Base-by-base conservation (phyloP, 2,113 vertebrate species). In the Fulica atra region DNA sequence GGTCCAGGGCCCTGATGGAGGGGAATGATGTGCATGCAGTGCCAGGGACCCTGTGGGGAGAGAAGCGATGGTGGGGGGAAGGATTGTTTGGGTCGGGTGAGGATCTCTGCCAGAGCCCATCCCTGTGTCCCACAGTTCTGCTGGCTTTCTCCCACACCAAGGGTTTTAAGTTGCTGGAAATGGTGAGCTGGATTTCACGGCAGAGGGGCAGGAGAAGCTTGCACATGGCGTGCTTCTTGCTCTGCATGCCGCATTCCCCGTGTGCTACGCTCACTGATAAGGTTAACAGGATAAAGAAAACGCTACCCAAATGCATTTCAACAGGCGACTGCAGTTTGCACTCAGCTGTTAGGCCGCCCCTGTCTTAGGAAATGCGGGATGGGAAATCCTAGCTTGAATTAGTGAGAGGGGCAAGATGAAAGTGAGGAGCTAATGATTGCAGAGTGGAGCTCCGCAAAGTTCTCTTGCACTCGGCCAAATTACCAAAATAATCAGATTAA, bases 401-500 rank as follows among this genome's bases (percentile, higher is more conserved):
- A 69, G 36, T 0, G 0, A 73, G 82, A 94, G 36, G 57, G 16
- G 28, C 29, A 53, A 92, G 90, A 86, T 92, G 77, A 97, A 95
- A 96, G 92, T 1, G 57, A 89, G 42, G 59, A 53, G 57, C 76
- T 91, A 53, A 79, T 24, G 56, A 17, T 1, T 70, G 80, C 82
- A 65, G 77, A 93, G 81, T 6, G 72, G 80, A 89, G 80, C 74
- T 51, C 44, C 3, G 9, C 86, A 79, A 29, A 86, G 88, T 96
- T 93, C 73, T 36, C 81, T 66, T 79, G 81, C 93, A 35, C 57
- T 95, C 15, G 2, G 88, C 89, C 86, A 60, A 88, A 81, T 89
- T 89, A 59, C 76, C 91, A 83, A 83, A 95, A 94, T 92, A 95
- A 97, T 96, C 96, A 94, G 96, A 97, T 97, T 96, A 96, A 96